Evolutionary conservation across 2,888 invertebrate genomes (phyloP).

Genomic region (Megalurothrips usitatus): DNA sequence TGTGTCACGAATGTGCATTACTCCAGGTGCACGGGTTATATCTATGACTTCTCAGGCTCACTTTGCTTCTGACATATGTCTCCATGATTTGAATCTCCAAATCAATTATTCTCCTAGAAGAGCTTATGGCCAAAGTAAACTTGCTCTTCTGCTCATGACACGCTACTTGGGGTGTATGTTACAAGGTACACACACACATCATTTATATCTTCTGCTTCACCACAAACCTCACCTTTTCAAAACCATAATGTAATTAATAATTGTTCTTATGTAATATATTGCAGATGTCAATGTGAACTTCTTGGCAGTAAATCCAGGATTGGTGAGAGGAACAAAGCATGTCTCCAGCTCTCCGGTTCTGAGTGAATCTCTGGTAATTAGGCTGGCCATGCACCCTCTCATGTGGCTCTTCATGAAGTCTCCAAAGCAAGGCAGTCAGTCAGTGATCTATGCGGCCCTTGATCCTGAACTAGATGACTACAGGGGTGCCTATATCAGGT

Average conservation of each 20-base stretch:
- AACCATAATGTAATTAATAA: background rate
- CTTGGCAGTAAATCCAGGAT: constrained; percentile 75
- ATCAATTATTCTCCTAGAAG: constrained; percentile 57
- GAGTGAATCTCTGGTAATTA: constrained; percentile 55
- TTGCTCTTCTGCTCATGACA: constrained; percentile 70
- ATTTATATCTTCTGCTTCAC: no score
- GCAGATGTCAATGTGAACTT: constrained; percentile 68
- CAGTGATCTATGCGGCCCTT: constrained; percentile 61
- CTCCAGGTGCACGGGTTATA: constrained; percentile 63
- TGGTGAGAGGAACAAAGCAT: constrained; percentile 12
- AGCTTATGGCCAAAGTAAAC: constrained; percentile 70
- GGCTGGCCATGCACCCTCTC: constrained; percentile 61
- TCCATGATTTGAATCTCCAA: constrained; percentile 65
- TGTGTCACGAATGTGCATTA: constrained; percentile 59
- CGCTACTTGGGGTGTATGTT: constrained; percentile 59
- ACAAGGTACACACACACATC: constrained; percentile 49
- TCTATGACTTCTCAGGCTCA: constrained; percentile 68
- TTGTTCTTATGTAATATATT: constrained; percentile 33
- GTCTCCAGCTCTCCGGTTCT: constrained; percentile 47
- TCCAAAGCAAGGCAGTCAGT: constrained; percentile 63
- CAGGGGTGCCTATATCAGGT: constrained; percentile 70
- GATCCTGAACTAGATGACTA: constrained; percentile 56
- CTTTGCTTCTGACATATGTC: constrained; percentile 59
- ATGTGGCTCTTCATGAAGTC: constrained; percentile 68
- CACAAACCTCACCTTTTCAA: constrained; percentile 29